phyloP scores from a whole-genome alignment of 2,113 vertebrate species.

The Pavo muticus region DNA sequence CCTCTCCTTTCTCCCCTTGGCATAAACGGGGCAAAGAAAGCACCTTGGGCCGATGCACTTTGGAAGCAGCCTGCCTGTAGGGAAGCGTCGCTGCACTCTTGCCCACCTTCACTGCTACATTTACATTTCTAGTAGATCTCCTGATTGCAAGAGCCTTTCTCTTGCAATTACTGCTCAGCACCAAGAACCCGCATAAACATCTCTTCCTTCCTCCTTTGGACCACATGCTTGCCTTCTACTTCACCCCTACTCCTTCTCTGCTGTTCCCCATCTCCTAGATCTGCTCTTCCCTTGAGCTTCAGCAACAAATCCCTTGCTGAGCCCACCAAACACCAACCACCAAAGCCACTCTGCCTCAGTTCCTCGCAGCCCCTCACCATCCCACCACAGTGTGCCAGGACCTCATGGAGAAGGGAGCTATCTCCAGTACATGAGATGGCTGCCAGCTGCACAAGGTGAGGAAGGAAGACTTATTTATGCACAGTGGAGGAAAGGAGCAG shows the following conservation, averaged over 20 bases:
- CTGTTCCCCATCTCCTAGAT: background rate
- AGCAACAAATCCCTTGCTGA: background rate
- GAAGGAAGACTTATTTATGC: background rate
- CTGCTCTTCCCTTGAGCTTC: background rate
- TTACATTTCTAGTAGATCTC: background rate
- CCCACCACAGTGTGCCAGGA: accelerated
- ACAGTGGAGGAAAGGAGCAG: background rate
- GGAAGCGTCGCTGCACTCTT: background rate
- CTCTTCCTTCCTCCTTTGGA: background rate
- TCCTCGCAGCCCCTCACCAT: accelerated
- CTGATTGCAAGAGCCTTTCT: background rate
- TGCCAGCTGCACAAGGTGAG: background rate
- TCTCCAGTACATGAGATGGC: background rate
- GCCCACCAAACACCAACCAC: background rate
- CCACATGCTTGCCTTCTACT: background rate
- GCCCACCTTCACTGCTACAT: background rate
- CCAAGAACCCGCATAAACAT: background rate
- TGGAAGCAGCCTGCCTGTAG: background rate
- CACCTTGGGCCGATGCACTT: background rate
- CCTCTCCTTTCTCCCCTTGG: background rate
- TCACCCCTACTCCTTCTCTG: background rate
- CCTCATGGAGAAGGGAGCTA: background rate
- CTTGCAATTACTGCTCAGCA: background rate
- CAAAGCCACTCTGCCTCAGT: background rate
- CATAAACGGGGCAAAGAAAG: background rate